Evolutionary conservation across 2,888 invertebrate genomes (phyloP).

Genomic region (Pyrocoelia pectoralis): DNA sequence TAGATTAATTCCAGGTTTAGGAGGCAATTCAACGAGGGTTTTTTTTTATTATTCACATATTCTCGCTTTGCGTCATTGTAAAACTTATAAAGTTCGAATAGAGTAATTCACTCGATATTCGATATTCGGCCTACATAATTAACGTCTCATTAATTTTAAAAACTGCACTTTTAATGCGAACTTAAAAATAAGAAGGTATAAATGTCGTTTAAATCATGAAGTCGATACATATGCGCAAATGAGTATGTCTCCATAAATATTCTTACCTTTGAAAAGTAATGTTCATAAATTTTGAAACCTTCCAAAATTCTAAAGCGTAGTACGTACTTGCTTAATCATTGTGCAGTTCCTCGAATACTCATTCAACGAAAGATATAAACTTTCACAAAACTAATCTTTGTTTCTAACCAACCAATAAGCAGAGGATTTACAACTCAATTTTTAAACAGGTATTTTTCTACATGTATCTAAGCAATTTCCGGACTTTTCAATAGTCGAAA

Average conservation of each 20-base stretch:
- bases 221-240: conserved; percentile 44
- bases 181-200: conserved; percentile 37
- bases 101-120: too few relatives aligned
- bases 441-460: too few relatives aligned
- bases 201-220: conserved; percentile 46
- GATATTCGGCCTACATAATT: conserved; percentile 42
- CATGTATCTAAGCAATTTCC: too few relatives aligned
- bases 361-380: neutral
- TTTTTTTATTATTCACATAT: too few relatives aligned
- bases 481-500: too few relatives aligned
- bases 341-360: conserved; percentile 24
- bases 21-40: neutral
- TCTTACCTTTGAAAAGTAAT: conserved; percentile 42
- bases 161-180: conserved; percentile 10
- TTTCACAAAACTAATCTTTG: conserved; percentile 7
- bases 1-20: conserved; percentile 10
- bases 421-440: too few relatives aligned
- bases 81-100: too few relatives aligned
- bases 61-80: too few relatives aligned
- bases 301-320: conserved; percentile 39
- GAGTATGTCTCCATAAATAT: conserved; percentile 46
- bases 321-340: conserved; percentile 34
- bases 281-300: conserved; percentile 44
- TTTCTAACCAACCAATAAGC: neutral
- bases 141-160: conserved; percentile 41